Evolutionary conservation across 2,113 vertebrate genomes (phyloP), one percentile per base, ranked within the genome.

Genomic region (Peromyscus californicus): DNA sequence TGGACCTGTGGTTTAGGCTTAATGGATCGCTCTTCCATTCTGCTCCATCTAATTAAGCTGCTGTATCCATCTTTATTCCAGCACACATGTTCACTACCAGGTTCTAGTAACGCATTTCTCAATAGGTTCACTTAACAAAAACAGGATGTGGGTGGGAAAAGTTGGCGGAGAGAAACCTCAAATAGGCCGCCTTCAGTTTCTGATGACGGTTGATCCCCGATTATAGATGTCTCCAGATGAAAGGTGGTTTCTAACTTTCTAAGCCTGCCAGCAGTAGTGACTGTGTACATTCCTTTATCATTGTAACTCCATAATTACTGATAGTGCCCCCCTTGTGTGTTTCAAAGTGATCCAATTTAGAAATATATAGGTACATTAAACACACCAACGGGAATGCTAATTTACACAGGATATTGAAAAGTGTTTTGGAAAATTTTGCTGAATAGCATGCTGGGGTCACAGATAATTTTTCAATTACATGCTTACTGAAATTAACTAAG

Each of bases 41-140:
- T 54, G 42, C 72, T 45, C 10, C 24, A 45, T 92, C n/a, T 91
- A 95, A 97, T 96, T 92, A 94, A 93, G 83, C 84, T 42, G 39
- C 89, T 45, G 39, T 82, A 74, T 85, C 48, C 74, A 21, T 69
- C 54, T 93, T 69, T 67, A 79, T 82, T 93, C 86, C 54, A 91
- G 92, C 48, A 95, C 86, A 92, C 13, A 59, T 24, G 31, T 54
- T 94, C 93, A 89, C 61, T 61, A 93, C 36, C 80, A 85, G 48
- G 10, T 42, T 59, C 67, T 42, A 90, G 76, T 90, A 94, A 80
- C 90, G 94, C 83, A 91, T 51, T 93, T 94, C 83, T 95, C 26
- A 89, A 84, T 15, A 91, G 59, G 19, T 70, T 94, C 72, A 82
- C 70, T 95, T 21, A 42, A 75, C 26, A 42, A 31, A 65, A 87